phyloP scores from a whole-genome alignment of 2,113 vertebrate species.

The Collichthys lucidus region DNA sequence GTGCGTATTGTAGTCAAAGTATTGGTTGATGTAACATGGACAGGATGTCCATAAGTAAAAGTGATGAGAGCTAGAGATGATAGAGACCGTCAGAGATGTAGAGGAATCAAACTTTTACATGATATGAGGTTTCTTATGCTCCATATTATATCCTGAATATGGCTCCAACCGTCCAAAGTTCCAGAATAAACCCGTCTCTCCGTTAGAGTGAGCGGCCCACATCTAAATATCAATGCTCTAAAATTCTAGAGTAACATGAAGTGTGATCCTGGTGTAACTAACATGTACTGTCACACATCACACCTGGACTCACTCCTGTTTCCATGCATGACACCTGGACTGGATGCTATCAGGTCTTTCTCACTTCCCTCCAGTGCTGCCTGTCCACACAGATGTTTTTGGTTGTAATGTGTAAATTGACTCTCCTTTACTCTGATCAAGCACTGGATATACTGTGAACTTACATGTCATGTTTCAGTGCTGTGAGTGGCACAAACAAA shows the following conservation, averaged over 20 bases:
- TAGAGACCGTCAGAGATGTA: background rate
- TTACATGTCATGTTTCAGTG: background rate
- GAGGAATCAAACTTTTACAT: background rate
- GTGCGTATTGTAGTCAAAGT: too few relatives aligned
- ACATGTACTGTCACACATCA: background rate
- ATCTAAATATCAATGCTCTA: background rate
- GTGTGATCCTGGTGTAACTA: constrained; percentile 27
- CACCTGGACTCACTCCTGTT: background rate
- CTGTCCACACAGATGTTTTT: too few relatives aligned
- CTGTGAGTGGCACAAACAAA: background rate
- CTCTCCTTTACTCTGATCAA: too few relatives aligned
- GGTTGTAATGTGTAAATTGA: too few relatives aligned
- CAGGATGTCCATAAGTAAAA: too few relatives aligned
- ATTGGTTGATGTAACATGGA: too few relatives aligned
- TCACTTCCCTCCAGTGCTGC: background rate
- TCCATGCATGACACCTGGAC: background rate
- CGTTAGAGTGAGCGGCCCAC: background rate
- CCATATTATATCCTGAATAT: background rate
- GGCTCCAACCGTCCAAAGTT: background rate
- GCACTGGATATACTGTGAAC: too few relatives aligned
- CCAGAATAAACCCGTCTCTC: background rate
- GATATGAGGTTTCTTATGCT: background rate
- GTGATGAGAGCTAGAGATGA: too few relatives aligned
- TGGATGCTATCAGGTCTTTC: background rate
- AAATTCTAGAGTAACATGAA: background rate